Evolutionary conservation across 1,140 invertebrate species (phyloP).

Genomic region (Halyomorpha halys): DNA sequence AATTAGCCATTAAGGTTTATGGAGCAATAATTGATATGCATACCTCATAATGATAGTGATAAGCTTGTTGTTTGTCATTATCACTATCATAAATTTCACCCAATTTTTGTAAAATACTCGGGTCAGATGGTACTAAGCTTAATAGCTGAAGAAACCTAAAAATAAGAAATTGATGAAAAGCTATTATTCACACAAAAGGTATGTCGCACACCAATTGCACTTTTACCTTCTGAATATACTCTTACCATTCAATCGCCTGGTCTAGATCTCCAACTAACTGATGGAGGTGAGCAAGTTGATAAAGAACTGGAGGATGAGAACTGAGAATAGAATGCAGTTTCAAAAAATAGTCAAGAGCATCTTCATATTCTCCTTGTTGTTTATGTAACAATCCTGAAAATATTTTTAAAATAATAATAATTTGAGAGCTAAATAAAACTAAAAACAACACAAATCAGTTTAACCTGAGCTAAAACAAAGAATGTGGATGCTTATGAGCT

Average conservation of each 20-base stretch:
- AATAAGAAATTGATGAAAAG: too few relatives aligned
- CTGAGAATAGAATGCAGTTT: constrained; percentile 67
- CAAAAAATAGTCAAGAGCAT: constrained; percentile 69
- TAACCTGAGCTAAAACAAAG: too few relatives aligned
- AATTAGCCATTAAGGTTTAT: background rate
- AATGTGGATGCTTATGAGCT: too few relatives aligned
- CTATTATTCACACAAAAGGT: too few relatives aligned
- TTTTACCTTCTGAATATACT: too few relatives aligned
- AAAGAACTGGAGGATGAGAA: constrained; percentile 74
- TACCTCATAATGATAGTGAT: constrained; percentile 85
- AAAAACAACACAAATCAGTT: too few relatives aligned
- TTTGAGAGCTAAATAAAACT: too few relatives aligned
- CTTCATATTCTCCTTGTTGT: constrained; percentile 55
- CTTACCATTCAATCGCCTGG: constrained; percentile 62
- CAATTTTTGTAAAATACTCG: constrained; percentile 67
- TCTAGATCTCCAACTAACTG: constrained; percentile 63
- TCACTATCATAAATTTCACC: constrained; percentile 74
- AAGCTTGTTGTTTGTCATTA: constrained; percentile 83
- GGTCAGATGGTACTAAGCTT: constrained; percentile 73
- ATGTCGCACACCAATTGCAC: too few relatives aligned
- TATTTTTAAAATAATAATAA: background rate
- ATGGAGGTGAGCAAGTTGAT: constrained; percentile 73
- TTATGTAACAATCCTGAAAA: constrained; percentile 58
- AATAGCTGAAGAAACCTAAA: constrained; percentile 73
- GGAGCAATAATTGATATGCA: constrained; percentile 33